These are phyloP conservation scores for Neopelma chrysocephalum DNA, from an alignment of 2,797 vertebrate genomes.

Conservation along the genomic window DNA sequence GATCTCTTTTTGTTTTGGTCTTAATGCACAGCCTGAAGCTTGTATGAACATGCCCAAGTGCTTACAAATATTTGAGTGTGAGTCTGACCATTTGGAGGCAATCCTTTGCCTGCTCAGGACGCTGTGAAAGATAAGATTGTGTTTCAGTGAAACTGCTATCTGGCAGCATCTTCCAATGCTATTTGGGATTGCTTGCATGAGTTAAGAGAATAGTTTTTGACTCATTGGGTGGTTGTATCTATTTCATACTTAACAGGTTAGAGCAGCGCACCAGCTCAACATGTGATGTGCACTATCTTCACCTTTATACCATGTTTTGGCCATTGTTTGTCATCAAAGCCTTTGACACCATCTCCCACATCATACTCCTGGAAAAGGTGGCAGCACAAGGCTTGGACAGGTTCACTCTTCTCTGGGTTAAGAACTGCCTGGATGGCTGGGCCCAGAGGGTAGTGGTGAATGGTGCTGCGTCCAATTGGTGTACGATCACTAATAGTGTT, in stretches of 20 bases:
- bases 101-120: not conserved
- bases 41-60: not conserved
- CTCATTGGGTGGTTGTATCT: not conserved
- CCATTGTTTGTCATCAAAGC: not conserved
- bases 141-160: not conserved
- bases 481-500: fast-evolving
- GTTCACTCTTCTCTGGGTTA: not conserved
- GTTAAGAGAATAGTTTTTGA: not conserved
- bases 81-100: not conserved
- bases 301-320: not conserved
- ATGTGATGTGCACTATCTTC: not conserved
- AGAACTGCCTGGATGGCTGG: not conserved
- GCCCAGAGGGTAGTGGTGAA: not conserved
- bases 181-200: not conserved
- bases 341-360: not conserved
- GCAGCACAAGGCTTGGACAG: not conserved
- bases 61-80: not conserved
- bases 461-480: not conserved
- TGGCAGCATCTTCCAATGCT: not conserved
- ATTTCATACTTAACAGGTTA: not conserved
- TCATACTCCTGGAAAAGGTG: not conserved
- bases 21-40: not conserved
- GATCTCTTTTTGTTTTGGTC: not conserved
- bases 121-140: not conserved
- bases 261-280: not conserved